A percentile compares a stretch with the other conserved stretches of the same genome.
Evolutionary conservation across 2,113 vertebrate genomes (phyloP).

Genomic region (Spheniscus mendiculus): DNA sequence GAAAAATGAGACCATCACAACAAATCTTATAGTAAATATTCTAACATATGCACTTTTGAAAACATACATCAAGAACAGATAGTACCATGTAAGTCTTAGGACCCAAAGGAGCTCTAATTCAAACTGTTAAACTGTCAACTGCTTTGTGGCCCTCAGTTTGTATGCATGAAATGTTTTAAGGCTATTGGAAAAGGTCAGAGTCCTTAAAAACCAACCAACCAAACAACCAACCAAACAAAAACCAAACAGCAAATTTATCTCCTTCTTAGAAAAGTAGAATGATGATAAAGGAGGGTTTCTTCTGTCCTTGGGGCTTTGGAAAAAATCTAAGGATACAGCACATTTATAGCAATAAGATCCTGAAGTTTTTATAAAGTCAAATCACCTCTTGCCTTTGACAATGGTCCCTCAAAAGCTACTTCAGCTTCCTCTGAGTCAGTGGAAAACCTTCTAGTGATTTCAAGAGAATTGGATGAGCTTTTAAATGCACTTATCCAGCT

Average conservation of each 20-base stretch:
- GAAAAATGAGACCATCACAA: not conserved
- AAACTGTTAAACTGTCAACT: slow-evolving; percentile 3
- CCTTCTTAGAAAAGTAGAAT: not conserved
- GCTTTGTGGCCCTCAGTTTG: not conserved
- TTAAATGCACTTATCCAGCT: slow-evolving; percentile 65
- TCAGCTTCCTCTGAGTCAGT: slow-evolving; percentile 58
- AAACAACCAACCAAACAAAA: not conserved
- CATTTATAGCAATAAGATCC: not conserved
- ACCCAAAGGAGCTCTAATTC: slow-evolving; percentile 5
- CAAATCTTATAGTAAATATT: not conserved
- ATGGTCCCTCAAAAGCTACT: slow-evolving; percentile 48
- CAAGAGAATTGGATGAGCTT: slow-evolving; percentile 56
- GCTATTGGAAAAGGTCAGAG: slow-evolving; percentile 25
- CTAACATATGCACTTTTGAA: not conserved
- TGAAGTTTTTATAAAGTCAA: slow-evolving; percentile 1
- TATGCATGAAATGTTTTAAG: slow-evolving; percentile 6
- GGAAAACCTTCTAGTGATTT: slow-evolving; percentile 64
- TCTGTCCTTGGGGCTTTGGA: not conserved
- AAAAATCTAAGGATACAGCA: not conserved
- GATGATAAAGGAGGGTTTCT: not conserved
- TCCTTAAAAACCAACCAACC: not conserved
- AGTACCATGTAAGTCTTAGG: not conserved
- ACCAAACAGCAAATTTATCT: not conserved
- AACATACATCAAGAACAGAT: not conserved
- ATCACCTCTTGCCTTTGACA: slow-evolving; percentile 54